Base-by-base conservation (phyloP, 2,888 invertebrate genomes). In the Hartigia nigra region DNA sequence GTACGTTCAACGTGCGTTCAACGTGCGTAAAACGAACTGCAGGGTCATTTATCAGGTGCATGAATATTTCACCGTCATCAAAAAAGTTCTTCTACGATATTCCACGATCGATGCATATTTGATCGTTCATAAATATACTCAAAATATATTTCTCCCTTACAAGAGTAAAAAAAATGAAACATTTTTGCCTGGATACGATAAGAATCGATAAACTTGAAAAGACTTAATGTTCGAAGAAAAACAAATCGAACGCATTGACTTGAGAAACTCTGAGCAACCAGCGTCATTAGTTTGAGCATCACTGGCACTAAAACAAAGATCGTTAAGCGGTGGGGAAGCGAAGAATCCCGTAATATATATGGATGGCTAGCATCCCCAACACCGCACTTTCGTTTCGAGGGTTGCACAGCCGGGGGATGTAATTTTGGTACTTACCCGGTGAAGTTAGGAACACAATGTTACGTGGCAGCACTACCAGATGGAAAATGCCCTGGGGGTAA, bases 401-500 rank as follows among this genome's bases (percentile, higher is more conserved):
- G 85, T 81, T 84, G 85, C 81, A 81, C 82, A 78, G 79, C 77
- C 81, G 85, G 85, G 86, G 86, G 88, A 87, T 87, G 88, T 88
- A 88, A 88, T 88, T 88, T 88, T 87, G 86, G 87, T 88, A 87
- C 87, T 88, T 87, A 87, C 87, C 85, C 86, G 83, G 81, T 85
- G 80, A 88, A 88, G 86, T 88, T 88, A 85, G 86, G 82, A 88
- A 88, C 87, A 88, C 88, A 88, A 88, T 88, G 88, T 88, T 88
- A 88, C 88, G 88, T 88, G 88, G 87, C 88, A 87, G 87, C 86
- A 88, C 86, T 88, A 86, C 88, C 87, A 87, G 87, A 87, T 87
- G 86, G 84, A 84, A 85, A 81, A 80, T 82, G 82, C 86, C 85
- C 79, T 78, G 77, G 80, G 83, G 83, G 76, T 72, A 31, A 5